phyloP scores from a whole-genome alignment of 2,113 vertebrate species.

The Plectropomus leopardus region DNA sequence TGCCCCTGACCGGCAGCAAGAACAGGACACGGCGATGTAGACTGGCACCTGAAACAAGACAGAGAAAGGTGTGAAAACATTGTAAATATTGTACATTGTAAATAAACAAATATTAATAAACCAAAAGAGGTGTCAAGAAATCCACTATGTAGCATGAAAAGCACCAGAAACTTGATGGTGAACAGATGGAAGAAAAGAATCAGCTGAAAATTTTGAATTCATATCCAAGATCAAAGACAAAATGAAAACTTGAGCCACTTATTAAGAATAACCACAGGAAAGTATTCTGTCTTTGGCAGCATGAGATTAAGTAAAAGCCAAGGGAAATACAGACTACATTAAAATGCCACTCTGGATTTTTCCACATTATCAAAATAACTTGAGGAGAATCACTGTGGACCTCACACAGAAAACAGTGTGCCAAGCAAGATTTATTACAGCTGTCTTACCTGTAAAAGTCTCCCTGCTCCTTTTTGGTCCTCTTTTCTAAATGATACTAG shows the following conservation, averaged over 20 bases:
- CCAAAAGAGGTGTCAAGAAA: conserved; percentile 40
- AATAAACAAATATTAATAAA: conserved; percentile 33
- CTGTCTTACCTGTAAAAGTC: conserved; percentile 71
- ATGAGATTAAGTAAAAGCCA: conserved; percentile 63
- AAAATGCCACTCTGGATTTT: conserved; percentile 77
- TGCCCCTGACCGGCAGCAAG: conserved; percentile 86
- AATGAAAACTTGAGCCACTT: conserved; percentile 69
- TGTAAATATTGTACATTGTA: neutral
- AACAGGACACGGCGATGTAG: conserved; percentile 90
- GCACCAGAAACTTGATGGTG: conserved; percentile 41
- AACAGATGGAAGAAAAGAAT: conserved; percentile 64
- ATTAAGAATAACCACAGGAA: conserved; percentile 75
- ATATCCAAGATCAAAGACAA: conserved; percentile 70
- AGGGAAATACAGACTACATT: conserved; percentile 77
- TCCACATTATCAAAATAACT: conserved; percentile 76
- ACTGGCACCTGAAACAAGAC: conserved; percentile 90
- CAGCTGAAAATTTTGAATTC: conserved; percentile 56
- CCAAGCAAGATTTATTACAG: conserved; percentile 47
- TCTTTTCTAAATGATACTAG: conserved; percentile 52
- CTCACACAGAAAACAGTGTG: conserved; percentile 74
- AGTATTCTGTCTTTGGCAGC: conserved; percentile 78
- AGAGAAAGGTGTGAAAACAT: conserved; percentile 59
- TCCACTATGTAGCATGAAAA: conserved; percentile 44
- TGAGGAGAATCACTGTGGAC: conserved; percentile 69
- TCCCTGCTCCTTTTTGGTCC: conserved; percentile 47